A percentile compares a stretch with the other conserved stretches of the same genome.
Evolutionary conservation across 2,113 vertebrate species (phyloP).

Genomic region (Mormyrus lacerda): DNA sequence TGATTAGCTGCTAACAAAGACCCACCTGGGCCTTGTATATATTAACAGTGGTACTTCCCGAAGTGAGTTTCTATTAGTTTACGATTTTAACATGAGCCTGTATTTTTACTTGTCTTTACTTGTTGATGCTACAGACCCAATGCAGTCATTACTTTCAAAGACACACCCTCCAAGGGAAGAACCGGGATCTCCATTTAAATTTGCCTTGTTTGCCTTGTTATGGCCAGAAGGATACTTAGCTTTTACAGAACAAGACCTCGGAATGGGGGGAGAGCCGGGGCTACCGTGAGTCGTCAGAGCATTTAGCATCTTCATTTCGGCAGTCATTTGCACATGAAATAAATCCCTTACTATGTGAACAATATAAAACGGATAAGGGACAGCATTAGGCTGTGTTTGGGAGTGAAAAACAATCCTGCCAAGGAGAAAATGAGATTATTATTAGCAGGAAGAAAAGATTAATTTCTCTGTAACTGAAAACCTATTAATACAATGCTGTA

Average conservation of each 20-base stretch:
- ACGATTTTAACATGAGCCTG: neutral
- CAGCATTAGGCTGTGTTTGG: neutral
- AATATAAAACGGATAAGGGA: neutral
- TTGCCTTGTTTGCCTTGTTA: neutral
- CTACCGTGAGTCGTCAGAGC: neutral
- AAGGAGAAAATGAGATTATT: neutral
- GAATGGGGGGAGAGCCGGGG: neutral
- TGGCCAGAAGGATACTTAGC: neutral
- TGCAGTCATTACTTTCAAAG: neutral
- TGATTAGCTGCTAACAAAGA: neutral
- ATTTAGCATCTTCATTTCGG: neutral
- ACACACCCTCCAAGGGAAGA: neutral
- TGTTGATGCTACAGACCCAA: neutral
- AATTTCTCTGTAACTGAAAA: conserved; percentile 24
- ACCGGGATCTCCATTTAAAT: neutral
- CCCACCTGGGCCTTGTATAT: neutral
- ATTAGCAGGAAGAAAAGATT: neutral
- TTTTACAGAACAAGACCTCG: neutral
- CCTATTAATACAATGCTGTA: conserved; percentile 23
- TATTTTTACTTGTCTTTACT: conserved; percentile 8
- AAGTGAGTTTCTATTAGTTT: neutral
- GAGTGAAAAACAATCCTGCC: neutral
- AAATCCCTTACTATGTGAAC: neutral
- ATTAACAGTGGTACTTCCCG: neutral
- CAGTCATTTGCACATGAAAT: neutral